Conservation (phyloP, 1,140 invertebrate species). For the Uloborus diversus region DNA sequence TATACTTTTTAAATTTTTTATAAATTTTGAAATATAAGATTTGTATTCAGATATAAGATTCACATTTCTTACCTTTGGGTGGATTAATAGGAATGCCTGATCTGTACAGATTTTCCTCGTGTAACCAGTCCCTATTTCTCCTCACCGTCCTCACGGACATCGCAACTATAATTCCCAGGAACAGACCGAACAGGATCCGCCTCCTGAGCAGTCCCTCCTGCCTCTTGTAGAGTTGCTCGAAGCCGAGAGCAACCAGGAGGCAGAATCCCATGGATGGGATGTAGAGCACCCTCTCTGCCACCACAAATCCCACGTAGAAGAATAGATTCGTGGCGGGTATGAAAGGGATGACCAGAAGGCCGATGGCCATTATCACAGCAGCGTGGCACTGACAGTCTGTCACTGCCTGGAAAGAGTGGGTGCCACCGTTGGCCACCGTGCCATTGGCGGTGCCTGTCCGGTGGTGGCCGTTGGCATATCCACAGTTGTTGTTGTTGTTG, state of each 20-base stretch:
- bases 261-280: conserved; percentile 95
- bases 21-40: background rate
- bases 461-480: background rate
- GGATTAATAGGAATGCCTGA: conserved; percentile 92
- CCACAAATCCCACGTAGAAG: conserved; percentile 96
- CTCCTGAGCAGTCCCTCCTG: conserved; percentile 12
- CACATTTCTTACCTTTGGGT: conserved; percentile 86
- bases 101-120: conserved; percentile 91
- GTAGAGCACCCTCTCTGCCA: conserved; percentile 94
- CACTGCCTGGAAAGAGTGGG: background rate
- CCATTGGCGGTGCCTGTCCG: background rate
- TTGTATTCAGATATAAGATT: background rate
- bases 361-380: conserved; percentile 67
- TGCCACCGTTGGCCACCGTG: background rate
- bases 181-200: background rate
- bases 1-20: background rate
- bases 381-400: background rate
- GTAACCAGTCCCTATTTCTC: conserved; percentile 88
- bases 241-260: conserved; percentile 82
- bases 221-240: conserved; percentile 51
- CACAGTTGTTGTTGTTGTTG: background rate
- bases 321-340: conserved; percentile 87
- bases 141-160: conserved; percentile 74
- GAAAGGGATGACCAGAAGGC: conserved; percentile 87
- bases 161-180: conserved; percentile 62